Conservation (phyloP, 2,797 vertebrate genomes). For the Sebastiscus albofasciatus region DNA sequence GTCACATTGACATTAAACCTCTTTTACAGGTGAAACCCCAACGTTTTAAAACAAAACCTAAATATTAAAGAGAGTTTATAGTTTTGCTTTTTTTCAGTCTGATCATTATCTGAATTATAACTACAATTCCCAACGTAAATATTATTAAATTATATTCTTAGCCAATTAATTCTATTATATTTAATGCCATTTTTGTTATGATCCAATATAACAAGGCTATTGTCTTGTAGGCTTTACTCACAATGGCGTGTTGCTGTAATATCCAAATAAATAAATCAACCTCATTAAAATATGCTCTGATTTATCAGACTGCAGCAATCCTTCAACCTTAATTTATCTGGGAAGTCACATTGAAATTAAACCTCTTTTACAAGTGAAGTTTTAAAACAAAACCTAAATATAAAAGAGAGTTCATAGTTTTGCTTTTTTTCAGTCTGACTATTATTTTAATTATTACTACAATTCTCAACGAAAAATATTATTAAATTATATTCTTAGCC, state of each 20-base stretch:
- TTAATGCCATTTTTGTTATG: neutral
- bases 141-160: neutral
- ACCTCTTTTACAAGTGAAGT: no score
- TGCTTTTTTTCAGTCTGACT: no score
- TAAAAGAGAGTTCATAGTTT: neutral
- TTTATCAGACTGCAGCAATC: neutral
- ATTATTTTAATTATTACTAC: neutral
- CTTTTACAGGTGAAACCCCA: no score
- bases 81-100: neutral
- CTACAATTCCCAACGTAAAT: neutral
- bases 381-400: neutral
- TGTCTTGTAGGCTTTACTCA: neutral
- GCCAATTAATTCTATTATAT: neutral
- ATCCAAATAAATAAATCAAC: neutral
- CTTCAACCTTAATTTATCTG: no score
- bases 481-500: neutral
- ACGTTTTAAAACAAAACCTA: neutral
- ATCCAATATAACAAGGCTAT: neutral
- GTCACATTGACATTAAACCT: no score
- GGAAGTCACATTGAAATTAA: no score
- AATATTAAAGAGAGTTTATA: neutral
- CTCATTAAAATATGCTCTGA: neutral
- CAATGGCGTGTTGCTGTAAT: no score
- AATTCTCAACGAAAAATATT: neutral
- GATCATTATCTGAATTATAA: neutral